Conservation (phyloP, 1,140 invertebrate genomes). For the Drosophila tristis region DNA sequence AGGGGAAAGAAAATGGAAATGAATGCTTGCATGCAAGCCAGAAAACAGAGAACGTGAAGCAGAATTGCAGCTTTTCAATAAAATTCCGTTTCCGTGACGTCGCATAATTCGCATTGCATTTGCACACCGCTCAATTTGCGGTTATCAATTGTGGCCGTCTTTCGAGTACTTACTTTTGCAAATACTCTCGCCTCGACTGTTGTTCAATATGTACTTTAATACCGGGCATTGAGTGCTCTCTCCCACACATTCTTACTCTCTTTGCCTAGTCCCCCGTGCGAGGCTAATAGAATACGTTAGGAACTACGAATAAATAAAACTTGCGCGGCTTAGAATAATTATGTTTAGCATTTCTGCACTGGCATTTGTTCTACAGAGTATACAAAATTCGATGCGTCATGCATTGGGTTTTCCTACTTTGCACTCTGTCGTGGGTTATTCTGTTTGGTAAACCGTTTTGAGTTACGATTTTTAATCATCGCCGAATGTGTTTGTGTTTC, state of each 20-base stretch:
- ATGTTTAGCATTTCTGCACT: not conserved
- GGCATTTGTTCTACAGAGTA: not conserved
- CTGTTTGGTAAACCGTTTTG: slow-evolving; percentile 10
- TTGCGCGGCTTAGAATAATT: too few species aligned
- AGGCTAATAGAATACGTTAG: not conserved
- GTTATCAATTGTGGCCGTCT: slow-evolving; percentile 56
- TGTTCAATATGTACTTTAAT: not conserved
- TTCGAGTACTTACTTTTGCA: slow-evolving; percentile 12
- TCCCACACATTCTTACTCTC: too few species aligned
- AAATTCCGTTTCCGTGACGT: slow-evolving; percentile 54
- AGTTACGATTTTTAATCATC: slow-evolving; percentile 43
- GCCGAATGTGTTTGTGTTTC: not conserved
- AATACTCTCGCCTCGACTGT: too few species aligned
- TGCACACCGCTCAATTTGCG: slow-evolving; percentile 48
- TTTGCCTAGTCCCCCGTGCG: too few species aligned
- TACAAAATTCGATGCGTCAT: not conserved
- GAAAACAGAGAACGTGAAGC: slow-evolving; percentile 5
- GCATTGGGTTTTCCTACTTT: not conserved
- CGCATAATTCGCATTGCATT: slow-evolving; percentile 52
- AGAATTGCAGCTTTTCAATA: slow-evolving; percentile 25
- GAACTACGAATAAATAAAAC: not conserved
- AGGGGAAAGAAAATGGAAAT: slow-evolving; percentile 6
- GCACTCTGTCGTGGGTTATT: slow-evolving; percentile 4
- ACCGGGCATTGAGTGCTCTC: not conserved
- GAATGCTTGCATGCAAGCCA: slow-evolving; percentile 28